Evolutionary conservation across 2,797 vertebrate genomes (phyloP).

Genomic region (Poeciliopsis infans): DNA sequence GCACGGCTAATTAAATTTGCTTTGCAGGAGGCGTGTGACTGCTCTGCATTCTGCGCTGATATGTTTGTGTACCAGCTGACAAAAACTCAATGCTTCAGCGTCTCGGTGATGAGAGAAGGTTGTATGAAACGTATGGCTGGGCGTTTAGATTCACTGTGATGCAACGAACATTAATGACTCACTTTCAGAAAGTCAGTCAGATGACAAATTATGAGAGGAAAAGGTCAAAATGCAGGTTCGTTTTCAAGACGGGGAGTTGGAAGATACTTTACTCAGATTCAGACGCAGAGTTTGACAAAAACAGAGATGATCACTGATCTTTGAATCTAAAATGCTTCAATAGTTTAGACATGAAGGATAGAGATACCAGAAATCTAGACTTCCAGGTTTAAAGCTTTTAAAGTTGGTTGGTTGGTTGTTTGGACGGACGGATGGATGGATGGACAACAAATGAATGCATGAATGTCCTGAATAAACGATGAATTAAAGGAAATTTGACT

Average conservation of each 20-base stretch:
- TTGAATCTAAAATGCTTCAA: constrained; percentile 9
- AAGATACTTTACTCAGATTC: constrained; percentile 1
- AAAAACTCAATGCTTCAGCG: constrained; percentile 59
- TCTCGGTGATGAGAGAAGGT: constrained; percentile 61
- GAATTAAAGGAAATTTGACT: neutral
- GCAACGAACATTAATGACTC: constrained; percentile 12
- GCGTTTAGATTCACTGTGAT: constrained; percentile 34
- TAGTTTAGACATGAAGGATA: neutral
- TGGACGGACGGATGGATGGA: neutral
- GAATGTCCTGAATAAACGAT: neutral
- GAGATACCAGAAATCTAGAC: neutral
- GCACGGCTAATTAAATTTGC: constrained; percentile 79
- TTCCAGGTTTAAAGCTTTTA: neutral
- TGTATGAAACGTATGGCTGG: constrained; percentile 28
- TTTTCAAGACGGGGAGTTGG: constrained; percentile 34
- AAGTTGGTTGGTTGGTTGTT: neutral
- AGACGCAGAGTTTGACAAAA: constrained; percentile 4
- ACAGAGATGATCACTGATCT: neutral
- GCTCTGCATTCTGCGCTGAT: constrained; percentile 68
- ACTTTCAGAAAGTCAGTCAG: constrained; percentile 28
- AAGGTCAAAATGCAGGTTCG: constrained; percentile 63
- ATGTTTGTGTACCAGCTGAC: constrained; percentile 70
- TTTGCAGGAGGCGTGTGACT: constrained; percentile 67
- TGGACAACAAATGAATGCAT: neutral
- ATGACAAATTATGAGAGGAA: constrained; percentile 53